Evolutionary conservation across 2,797 vertebrate species (phyloP), one percentile per base, ranked within the genome.

Genomic region (Mallotus villosus): DNA sequence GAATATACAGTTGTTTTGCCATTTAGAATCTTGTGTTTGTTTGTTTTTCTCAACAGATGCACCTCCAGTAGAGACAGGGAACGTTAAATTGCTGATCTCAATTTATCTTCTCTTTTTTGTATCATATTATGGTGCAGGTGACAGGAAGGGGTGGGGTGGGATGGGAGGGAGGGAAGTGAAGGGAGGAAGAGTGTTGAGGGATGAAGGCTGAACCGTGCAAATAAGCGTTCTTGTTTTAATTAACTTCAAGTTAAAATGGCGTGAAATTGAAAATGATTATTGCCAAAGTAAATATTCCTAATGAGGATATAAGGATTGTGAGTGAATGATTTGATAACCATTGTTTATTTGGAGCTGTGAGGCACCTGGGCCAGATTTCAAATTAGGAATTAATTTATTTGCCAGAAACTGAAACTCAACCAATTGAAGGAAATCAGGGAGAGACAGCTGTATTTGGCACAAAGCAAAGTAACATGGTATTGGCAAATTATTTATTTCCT

Each of bases 201-300:
- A 12, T 29, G 57, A 6, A 9, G 67, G 46, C 88, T 91, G 89
- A 88, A 89, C 85, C 82, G 83, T 75, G 83, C 87, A 90, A 91
- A 92, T 92, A 84, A 91, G 91, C 83, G 88, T 85, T 86, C 86
- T 79, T 91, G 87, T 91, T 93, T 94, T 94, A 93, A 94, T 94
- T 94, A 94, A 93, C 90, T 92, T 89, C 84, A 86, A 91, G 92
- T 93, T 90, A 93, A 94, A 94, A 92, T 90, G 86, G 85, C 92
- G 88, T 94, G 93, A 94, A 94, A 94, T 94, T 94, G 91, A 92
- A 94, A 92, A 87, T 90, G 90, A 92, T 92, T 90, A 91, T 92
- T 92, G 86, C 88, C 84, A 89, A 90, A 92, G 89, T 90, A 91
- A 92, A 91, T 91, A 92, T 81, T 79, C 79, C 87, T 93, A 93